Percentiles rank a stretch among this genome's conserved stretches.
phyloP scores from a whole-genome alignment of 2,888 invertebrate species.

The Pammene aurita region DNA sequence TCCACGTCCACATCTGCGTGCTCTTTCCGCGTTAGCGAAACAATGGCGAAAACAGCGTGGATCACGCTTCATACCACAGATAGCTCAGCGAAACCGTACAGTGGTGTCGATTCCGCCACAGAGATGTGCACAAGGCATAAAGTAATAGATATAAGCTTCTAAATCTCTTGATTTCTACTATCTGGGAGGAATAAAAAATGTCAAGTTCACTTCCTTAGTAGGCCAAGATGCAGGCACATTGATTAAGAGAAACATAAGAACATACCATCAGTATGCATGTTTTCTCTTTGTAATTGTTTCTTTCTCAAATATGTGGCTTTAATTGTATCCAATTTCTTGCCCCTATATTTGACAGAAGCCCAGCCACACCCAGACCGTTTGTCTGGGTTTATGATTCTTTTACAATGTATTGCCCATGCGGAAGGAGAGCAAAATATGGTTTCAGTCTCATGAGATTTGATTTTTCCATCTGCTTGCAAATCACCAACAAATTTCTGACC shows the following conservation, averaged over 20 bases:
- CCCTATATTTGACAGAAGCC: slow-evolving; percentile 95
- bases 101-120: no score
- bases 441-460: slow-evolving; percentile 93
- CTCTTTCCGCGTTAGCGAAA: no score
- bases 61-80: no score
- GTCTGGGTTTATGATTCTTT: slow-evolving; percentile 94
- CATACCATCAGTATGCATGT: slow-evolving; percentile 77
- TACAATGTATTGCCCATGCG: slow-evolving; percentile 96
- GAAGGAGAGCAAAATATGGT: slow-evolving; percentile 94
- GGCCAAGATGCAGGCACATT: no score
- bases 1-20: no score
- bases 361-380: slow-evolving; percentile 97
- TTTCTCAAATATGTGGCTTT: slow-evolving; percentile 93
- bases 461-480: slow-evolving; percentile 92
- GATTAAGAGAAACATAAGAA: background rate
- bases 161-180: no score
- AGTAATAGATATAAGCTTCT: no score
- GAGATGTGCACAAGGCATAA: no score
- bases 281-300: slow-evolving; percentile 84
- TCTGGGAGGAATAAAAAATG: no score
- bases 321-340: slow-evolving; percentile 93
- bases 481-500: slow-evolving; percentile 96
- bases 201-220: no score
- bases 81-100: no score
- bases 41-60: no score